These are phyloP conservation scores for Cotesia chilonis DNA, from an alignment of 1,140 invertebrate genomes.

Conservation along the genomic window DNA sequence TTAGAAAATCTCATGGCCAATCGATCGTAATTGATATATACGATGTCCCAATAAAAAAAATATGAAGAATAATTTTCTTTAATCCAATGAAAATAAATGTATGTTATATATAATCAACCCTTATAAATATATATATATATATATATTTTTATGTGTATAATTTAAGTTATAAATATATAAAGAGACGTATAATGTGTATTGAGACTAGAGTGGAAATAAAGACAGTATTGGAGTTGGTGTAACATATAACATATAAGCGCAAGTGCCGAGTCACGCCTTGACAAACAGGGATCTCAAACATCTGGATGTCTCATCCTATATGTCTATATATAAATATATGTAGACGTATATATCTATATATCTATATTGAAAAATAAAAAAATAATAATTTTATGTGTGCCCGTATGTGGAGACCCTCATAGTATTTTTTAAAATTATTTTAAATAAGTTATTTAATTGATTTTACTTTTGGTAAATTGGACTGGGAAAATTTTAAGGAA, in stretches of 20 bases:
- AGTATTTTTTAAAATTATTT: conserved; percentile 2
- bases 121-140: conserved; percentile 15
- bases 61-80: too few relatives aligned
- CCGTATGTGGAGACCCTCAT: conserved; percentile 25
- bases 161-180: background rate
- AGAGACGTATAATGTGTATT: background rate
- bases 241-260: conserved; percentile 41
- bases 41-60: conserved; percentile 55
- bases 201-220: conserved; percentile 7
- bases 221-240: background rate
- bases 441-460: background rate
- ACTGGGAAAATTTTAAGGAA: too few relatives aligned
- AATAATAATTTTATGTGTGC: too few relatives aligned
- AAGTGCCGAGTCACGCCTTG: conserved; percentile 68
- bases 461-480: background rate
- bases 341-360: too few relatives aligned
- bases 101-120: background rate
- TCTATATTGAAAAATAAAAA: too few relatives aligned
- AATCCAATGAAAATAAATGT: background rate
- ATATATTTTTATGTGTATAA: conserved; percentile 5
- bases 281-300: conserved; percentile 67
- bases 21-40: conserved; percentile 47
- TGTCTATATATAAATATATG: too few relatives aligned
- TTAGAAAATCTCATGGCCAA: conserved; percentile 65
- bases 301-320: conserved; percentile 53